A percentile compares a stretch with the other conserved stretches of the same genome.
Conservation (phyloP, 2,113 vertebrate genomes). For the Takifugu flavidus region DNA sequence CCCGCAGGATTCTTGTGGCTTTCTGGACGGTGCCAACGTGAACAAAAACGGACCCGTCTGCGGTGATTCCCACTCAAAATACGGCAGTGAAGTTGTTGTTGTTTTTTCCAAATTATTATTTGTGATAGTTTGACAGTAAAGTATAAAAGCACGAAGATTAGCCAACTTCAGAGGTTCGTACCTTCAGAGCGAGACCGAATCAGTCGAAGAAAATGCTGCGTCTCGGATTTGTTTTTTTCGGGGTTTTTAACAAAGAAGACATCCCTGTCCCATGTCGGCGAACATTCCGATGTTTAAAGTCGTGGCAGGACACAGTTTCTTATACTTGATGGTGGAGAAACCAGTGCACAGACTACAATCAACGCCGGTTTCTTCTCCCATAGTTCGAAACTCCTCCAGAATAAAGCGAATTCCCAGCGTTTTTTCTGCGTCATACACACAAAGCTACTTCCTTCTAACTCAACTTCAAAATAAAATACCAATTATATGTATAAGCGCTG, state of each 20-base stretch:
- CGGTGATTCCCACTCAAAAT: too few relatives aligned
- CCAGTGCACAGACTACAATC: background rate
- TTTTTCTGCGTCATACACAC: accelerated
- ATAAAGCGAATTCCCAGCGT: too few relatives aligned
- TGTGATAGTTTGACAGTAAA: too few relatives aligned
- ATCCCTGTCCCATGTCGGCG: background rate
- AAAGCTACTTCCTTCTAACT: background rate
- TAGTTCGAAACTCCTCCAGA: background rate
- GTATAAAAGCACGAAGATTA: background rate
- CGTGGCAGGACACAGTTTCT: background rate
- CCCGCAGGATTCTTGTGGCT: background rate
- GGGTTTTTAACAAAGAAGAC: background rate
- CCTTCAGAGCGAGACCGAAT: background rate
- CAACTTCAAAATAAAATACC: conserved; percentile 28
- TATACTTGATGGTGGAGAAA: background rate
- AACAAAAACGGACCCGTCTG: background rate
- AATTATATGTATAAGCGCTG: too few relatives aligned
- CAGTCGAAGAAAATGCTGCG: background rate
- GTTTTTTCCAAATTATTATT: too few relatives aligned
- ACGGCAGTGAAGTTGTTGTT: too few relatives aligned
- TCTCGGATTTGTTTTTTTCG: background rate
- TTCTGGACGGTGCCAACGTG: background rate
- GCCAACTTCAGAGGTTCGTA: background rate
- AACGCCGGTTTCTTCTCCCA: conserved; percentile 9
- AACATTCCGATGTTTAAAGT: background rate